Conservation (phyloP, 2,888 invertebrate species). For the Amphipyra berbera region DNA sequence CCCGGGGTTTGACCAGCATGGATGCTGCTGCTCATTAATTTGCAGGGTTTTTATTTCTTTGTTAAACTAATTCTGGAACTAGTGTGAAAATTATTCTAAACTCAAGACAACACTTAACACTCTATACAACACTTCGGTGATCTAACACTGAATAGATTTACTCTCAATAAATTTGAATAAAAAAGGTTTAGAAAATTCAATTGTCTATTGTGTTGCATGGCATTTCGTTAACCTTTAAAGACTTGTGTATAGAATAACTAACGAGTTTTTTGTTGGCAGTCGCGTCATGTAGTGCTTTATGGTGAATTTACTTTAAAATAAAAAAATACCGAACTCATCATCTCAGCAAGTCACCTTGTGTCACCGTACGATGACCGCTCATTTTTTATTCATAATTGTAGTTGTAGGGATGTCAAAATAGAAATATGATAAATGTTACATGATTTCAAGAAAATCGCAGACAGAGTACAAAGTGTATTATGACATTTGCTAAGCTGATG, state of each 20-base stretch:
- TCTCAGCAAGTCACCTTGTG: constrained; percentile 52
- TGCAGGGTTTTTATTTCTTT: too few species aligned
- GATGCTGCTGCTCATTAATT: too few species aligned
- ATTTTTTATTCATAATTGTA: constrained; percentile 28
- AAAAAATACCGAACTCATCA: constrained; percentile 42
- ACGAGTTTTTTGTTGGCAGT: constrained; percentile 26
- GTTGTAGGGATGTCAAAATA: constrained; percentile 14
- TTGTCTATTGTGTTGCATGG: constrained; percentile 18
- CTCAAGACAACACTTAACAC: neutral
- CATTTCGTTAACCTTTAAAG: constrained; percentile 29
- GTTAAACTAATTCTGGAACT: too few species aligned
- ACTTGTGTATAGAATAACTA: constrained; percentile 22
- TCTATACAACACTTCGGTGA: too few species aligned
- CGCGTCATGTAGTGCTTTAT: constrained; percentile 32
- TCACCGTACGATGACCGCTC: constrained; percentile 47
- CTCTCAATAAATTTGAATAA: constrained; percentile 4
- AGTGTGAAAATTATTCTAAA: neutral
- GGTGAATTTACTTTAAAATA: constrained; percentile 34
- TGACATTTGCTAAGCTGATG: too few species aligned
- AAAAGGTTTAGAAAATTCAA: constrained; percentile 23
- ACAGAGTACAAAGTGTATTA: too few species aligned
- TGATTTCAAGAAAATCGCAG: too few species aligned
- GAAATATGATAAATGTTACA: neutral
- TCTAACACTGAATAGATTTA: constrained; percentile 1
- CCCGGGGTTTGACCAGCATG: too few species aligned